Percentiles rank a stretch among this genome's conserved stretches.
Evolutionary conservation across 2,888 invertebrate species (phyloP).

Genomic region (Archaeoteleia sp.): DNA sequence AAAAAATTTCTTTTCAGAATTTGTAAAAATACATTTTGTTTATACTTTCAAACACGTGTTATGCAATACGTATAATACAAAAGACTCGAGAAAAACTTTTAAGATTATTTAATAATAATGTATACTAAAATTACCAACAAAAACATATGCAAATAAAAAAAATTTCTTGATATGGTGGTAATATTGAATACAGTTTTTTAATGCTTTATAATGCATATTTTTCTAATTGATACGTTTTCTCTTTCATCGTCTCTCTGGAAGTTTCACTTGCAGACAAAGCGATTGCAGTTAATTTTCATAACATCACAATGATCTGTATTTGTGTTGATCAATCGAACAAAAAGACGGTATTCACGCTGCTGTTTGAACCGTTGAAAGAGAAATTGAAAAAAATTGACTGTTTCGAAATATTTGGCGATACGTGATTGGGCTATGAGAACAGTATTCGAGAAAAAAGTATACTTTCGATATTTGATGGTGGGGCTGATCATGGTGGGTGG

Average conservation of each 20-base stretch:
- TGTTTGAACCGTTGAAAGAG: constrained; percentile 27
- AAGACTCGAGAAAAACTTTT: no score
- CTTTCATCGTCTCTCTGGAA: constrained; percentile 32
- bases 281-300: constrained; percentile 16
- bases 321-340: constrained; percentile 21
- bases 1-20: constrained; percentile 2
- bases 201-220: constrained; percentile 32
- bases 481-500: constrained; percentile 8
- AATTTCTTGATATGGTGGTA: no score
- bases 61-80: no score
- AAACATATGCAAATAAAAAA: no score
- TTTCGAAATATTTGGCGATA: constrained; percentile 39
- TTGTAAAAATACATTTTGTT: no score
- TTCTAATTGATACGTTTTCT: constrained; percentile 32
- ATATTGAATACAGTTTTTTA: constrained; percentile 1
- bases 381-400: constrained; percentile 29
- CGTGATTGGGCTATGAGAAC: constrained; percentile 31
- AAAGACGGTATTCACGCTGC: constrained; percentile 11
- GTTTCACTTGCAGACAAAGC: constrained; percentile 33
- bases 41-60: no score
- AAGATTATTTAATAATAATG: no score
- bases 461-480: constrained; percentile 21
- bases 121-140: no score
- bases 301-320: constrained; percentile 20
- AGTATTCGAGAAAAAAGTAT: constrained; percentile 11